A percentile compares a stretch with the other conserved stretches of the same genome.
Conservation (phyloP, 2,113 vertebrate genomes). For the Bubalus kerabau region DNA sequence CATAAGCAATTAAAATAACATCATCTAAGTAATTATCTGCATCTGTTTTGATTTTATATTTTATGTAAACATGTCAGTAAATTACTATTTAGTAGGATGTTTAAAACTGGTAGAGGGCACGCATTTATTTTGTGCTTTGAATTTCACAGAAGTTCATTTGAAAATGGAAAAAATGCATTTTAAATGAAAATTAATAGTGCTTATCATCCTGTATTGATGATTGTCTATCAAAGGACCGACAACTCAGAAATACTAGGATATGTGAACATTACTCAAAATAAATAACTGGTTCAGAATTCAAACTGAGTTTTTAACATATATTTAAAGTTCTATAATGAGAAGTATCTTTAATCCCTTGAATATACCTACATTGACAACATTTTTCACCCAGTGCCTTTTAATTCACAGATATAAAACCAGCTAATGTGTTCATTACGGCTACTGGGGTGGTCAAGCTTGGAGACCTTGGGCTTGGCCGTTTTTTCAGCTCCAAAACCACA, state of each 20-base stretch:
- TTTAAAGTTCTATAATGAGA: neutral
- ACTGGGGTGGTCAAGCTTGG: slow-evolving; percentile 98
- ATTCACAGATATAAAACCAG: slow-evolving; percentile 94
- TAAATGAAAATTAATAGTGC: neutral
- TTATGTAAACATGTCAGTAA: neutral
- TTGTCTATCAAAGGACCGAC: neutral
- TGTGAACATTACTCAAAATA: neutral
- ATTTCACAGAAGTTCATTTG: neutral
- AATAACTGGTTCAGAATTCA: neutral
- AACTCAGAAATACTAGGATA: neutral
- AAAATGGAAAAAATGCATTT: neutral
- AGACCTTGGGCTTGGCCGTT: slow-evolving; percentile 94
- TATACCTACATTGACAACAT: neutral
- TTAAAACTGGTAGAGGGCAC: neutral
- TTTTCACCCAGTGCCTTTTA: neutral
- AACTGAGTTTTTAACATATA: neutral
- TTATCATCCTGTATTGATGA: neutral
- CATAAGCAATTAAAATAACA: neutral
- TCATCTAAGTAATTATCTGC: neutral
- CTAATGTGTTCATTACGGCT: slow-evolving; percentile 98
- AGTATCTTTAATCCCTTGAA: neutral
- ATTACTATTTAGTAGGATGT: neutral
- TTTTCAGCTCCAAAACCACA: slow-evolving; percentile 98
- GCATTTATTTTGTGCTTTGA: neutral
- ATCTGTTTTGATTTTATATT: neutral